Evolutionary conservation across 2,113 vertebrate genomes (phyloP), one percentile per base, ranked within the genome.

Genomic region (Lepus europaeus): DNA sequence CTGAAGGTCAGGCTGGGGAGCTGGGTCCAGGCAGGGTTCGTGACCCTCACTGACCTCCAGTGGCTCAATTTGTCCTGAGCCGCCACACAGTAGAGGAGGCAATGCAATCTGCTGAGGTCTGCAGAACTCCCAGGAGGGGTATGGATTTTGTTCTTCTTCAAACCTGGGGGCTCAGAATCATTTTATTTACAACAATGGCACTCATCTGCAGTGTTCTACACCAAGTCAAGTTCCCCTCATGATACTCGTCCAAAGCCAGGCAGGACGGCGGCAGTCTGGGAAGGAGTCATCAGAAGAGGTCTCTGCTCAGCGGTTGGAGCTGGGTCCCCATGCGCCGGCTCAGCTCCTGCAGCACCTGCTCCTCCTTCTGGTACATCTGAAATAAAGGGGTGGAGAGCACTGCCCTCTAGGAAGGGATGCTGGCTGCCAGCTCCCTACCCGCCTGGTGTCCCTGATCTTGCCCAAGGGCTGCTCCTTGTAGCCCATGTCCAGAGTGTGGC

Each of bases 311-410:
- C 0, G 99, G 99, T 69, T 98, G 97, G 11, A 99, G 98, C 1
- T 83, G 95, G 74, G 97, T 83, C 2, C 99, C 99, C 0, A 98
- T 98, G 39, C 97, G 97, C 70, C 95, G 97, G 97, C 98, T 99
- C 96, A 99, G 98, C 95, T 99, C 98, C 1, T 96, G 97, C 6
- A 99, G 98, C 49, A 99, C 99, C 96, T 99, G 98, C 83, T 74
- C 97, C 97, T 99, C 99, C 86, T 97, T 99, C 92, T 97, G 98
- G 96, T 98, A 98, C 99, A 99, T 99, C 99, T 99, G 97, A 1
- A 92, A 59, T 19, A 59, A 59, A 19, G 83, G 87, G 84, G 27
- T 92, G 70, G 17, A 59, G 33, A 2, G 1, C 17, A 73, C 27
- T 31, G 53, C 19, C 10, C 31, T 53, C 51, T 3, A 3, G 76